Evolutionary conservation across 2,888 invertebrate genomes (phyloP), one percentile per base, ranked within the genome.

Genomic region (Cephus sareptanus): DNA sequence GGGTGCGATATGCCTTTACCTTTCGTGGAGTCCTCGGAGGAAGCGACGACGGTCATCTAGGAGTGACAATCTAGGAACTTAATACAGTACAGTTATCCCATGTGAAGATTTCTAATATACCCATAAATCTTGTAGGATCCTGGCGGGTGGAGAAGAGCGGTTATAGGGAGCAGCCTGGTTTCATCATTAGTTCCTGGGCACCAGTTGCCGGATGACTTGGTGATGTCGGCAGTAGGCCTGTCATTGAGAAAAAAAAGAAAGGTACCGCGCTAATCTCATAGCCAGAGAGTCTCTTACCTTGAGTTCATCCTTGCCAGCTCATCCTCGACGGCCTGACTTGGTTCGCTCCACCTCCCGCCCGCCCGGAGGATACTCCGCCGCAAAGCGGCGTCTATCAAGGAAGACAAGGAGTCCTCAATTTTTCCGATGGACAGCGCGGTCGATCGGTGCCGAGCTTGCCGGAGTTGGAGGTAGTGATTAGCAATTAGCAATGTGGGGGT

Each of bases 401-500:
- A 23, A 23, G 56, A 13, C 37, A 37, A 37, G 37, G 37, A 37
- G 37, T 37, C 4, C 37, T 13, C 4, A 2, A 56, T 56, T 6
- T 23, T 56, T 9, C 23, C 23, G 56, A 56, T 56, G 56, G 23
- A 56, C 40, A 23, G 23, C 40, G 6, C 23, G 56, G 56, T 56
- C 71, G 31, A 71, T 71, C 71, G 71, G 71, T 34, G 71, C 71
- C 71, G 71, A 71, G 23, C 37, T 73, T 77, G 81, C 75, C 80
- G 35, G 75, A 71, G 81, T 75, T 75, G 76, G 75, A 80, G 82
- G 82, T 81, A 81, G 81, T 83, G 85, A 88, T 88, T 86, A 88
- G 85, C 86, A 88, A 89, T 89, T 88, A 87, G 85, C 80, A 75
- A 75, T 79, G 56, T 56, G 80, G 73, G 79, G 81, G 70, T 34